Evolutionary conservation across 2,797 vertebrate species (phyloP).

Genomic region (Saguinus oedipus): DNA sequence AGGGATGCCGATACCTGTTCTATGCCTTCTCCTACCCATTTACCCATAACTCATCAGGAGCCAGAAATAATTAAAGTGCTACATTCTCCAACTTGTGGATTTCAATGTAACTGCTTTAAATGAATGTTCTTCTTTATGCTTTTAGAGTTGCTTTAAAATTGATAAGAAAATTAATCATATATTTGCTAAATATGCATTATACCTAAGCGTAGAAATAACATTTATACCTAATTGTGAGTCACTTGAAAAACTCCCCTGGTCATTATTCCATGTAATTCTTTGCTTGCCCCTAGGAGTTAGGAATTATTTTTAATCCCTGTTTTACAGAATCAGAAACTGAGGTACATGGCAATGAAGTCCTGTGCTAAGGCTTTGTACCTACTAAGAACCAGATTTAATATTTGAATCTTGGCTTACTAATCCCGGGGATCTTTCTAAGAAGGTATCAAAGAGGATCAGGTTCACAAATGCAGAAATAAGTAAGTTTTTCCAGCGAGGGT

Average conservation of each 20-base stretch:
- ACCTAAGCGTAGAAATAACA: no score
- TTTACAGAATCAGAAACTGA: not conserved
- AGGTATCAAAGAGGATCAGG: not conserved
- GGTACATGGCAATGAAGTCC: rapidly evolving
- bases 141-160: not conserved
- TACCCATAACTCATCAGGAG: not conserved
- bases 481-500: not conserved
- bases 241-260: not conserved
- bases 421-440: not conserved
- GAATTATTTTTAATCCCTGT: not conserved
- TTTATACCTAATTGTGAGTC: not conserved
- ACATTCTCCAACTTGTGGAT: not conserved
- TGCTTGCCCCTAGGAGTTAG: not conserved
- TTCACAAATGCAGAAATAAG: not conserved
- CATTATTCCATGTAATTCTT: not conserved
- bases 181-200: not conserved
- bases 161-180: not conserved
- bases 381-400: not conserved
- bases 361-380: not conserved
- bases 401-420: not conserved
- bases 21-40: not conserved
- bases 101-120: not conserved
- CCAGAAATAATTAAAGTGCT: not conserved
- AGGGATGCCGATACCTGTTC: not conserved
- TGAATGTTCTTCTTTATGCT: not conserved